These are phyloP conservation scores for Cantharis flavilabris DNA, from an alignment of 2,888 invertebrate genomes.

Conservation along the genomic window DNA sequence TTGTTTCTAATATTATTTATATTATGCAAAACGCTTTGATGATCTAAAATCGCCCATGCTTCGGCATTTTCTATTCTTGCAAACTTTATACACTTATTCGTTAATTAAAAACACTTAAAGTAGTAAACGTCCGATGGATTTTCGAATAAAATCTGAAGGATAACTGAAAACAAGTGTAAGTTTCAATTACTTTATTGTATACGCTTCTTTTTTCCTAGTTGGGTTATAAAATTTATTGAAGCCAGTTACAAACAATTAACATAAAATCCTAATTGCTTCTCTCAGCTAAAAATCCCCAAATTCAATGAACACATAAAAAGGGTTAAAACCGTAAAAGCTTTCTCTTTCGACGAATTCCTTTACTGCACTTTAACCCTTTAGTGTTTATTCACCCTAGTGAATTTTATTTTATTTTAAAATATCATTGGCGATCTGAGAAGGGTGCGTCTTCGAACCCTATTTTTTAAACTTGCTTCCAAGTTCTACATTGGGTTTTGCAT, in stretches of 20 bases:
- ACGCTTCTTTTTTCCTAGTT: background rate
- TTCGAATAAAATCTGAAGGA: background rate
- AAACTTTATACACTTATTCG: too few species aligned
- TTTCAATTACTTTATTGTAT: slow-evolving; percentile 1
- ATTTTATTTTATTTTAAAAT: slow-evolving; percentile 51
- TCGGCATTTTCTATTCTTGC: too few species aligned
- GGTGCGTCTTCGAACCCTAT: slow-evolving; percentile 29
- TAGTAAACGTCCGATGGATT: too few species aligned
- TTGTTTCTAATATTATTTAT: background rate
- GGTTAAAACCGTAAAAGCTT: slow-evolving; percentile 46
- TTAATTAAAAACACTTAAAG: too few species aligned
- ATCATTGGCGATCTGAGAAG: slow-evolving; percentile 38
- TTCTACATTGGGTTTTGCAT: slow-evolving; percentile 24
- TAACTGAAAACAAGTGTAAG: background rate
- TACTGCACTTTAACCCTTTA: slow-evolving; percentile 47
- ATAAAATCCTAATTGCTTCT: slow-evolving; percentile 50
- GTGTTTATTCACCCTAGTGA: slow-evolving; percentile 45
- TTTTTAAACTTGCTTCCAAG: slow-evolving; percentile 18
- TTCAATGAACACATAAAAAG: slow-evolving; percentile 51
- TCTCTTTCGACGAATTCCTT: slow-evolving; percentile 41
- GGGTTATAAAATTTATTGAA: slow-evolving; percentile 45
- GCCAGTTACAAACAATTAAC: slow-evolving; percentile 50
- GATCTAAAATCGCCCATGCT: too few species aligned
- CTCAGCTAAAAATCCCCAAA: slow-evolving; percentile 49
- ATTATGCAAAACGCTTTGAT: too few species aligned